Conservation (phyloP, 2,888 invertebrate species). For the Anoplius nigerrimus region DNA sequence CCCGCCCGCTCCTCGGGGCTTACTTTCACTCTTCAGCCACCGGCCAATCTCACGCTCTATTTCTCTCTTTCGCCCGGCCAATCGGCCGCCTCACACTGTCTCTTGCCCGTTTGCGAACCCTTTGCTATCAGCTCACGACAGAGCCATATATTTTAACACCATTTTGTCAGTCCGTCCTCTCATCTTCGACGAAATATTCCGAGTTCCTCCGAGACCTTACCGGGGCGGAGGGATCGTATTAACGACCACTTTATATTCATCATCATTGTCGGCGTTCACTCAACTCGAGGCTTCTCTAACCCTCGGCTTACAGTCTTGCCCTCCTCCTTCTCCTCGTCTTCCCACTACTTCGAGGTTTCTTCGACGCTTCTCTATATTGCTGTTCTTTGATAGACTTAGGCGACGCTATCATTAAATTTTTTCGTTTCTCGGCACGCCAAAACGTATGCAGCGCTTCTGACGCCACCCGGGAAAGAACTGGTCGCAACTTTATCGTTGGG, state of each 20-base stretch:
- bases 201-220: neutral
- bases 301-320: too few species aligned
- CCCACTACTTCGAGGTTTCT: too few species aligned
- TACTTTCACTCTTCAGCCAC: neutral
- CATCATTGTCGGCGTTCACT: conserved; percentile 22
- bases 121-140: neutral
- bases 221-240: neutral
- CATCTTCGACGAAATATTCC: neutral
- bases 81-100: neutral
- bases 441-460: too few species aligned
- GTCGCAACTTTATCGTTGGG: too few species aligned
- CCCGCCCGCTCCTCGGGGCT: conserved; percentile 19
- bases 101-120: neutral
- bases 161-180: conserved; percentile 1
- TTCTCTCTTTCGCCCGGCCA: neutral
- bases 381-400: too few species aligned
- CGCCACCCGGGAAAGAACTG: too few species aligned
- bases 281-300: too few species aligned
- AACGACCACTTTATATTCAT: neutral
- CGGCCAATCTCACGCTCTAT: neutral
- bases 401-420: too few species aligned
- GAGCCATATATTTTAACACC: neutral
- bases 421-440: too few species aligned
- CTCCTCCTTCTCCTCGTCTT: too few species aligned
- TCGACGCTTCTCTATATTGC: too few species aligned